A percentile compares a stretch with the other conserved stretches of the same genome.
phyloP scores from a whole-genome alignment of 2,113 vertebrate genomes.

The Pimephales promelas region DNA sequence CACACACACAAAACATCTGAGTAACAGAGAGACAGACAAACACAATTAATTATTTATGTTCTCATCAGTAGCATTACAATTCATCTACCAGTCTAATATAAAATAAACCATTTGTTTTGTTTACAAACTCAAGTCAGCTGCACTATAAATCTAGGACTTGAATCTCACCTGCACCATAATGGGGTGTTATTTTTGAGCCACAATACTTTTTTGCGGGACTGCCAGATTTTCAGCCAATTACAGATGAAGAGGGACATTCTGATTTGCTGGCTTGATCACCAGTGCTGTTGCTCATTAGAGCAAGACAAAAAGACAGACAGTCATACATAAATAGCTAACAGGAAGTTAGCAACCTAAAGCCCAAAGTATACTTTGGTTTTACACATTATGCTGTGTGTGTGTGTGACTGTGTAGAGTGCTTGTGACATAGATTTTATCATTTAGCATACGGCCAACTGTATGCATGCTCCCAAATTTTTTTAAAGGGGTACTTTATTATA shows the following conservation, averaged over 20 bases:
- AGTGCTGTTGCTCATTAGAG: not conserved
- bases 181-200: not conserved
- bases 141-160: not conserved
- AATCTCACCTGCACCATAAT: not conserved
- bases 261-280: not conserved
- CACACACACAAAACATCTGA: constrained; percentile 50
- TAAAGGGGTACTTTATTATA: no score
- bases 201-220: not conserved
- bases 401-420: not conserved
- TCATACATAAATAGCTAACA: not conserved
- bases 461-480: no score
- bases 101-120: constrained; percentile 67
- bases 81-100: constrained; percentile 64
- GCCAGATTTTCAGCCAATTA: not conserved
- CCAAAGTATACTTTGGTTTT: not conserved
- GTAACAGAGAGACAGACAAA: constrained; percentile 57
- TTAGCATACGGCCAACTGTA: no score
- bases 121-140: constrained; percentile 40
- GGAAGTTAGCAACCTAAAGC: not conserved
- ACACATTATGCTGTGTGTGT: not conserved
- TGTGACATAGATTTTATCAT: no score
- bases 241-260: not conserved
- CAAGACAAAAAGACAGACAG: not conserved
- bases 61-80: constrained; percentile 69
- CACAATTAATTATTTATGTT: constrained; percentile 73